Evolutionary conservation across 2,113 vertebrate species (phyloP), one percentile per base, ranked within the genome.

Genomic region (Salvelinus namaycush): DNA sequence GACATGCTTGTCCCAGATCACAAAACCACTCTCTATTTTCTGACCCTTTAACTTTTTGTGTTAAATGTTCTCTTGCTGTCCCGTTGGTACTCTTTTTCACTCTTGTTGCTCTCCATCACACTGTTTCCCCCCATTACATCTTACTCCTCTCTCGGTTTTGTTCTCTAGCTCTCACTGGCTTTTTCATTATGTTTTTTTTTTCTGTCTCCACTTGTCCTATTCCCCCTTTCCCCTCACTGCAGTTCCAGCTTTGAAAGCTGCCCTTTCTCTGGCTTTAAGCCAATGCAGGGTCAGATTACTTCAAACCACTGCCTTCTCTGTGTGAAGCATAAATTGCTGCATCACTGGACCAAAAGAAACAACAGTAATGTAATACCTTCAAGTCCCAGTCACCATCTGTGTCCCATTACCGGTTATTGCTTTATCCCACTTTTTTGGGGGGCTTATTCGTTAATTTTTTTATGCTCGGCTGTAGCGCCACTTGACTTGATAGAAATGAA

Each of bases 361-460:
- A 5, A 54, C 51, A 54, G 39, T 71, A 54, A 71, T 71, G 48
- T 44, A 27, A 71, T 29, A 16, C 70, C 48, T 54, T 54, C 9
- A 71, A 44, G 39, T 44, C 39, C 51, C 51, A 20, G 51, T 8
- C 44, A 26, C 70, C 70, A 72, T 26, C 51, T 72, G 70, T 18
- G 70, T 27, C 16, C 26, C 49, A 26, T 57, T 72, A 22, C 11
- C 69, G 7, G 60, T 64, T 16, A 64, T 22, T 6, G n/a, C 60
- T n/a, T n/a, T 7, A 0, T 13, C 60, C 34, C 34, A 39, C 8
- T 39, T 39, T 39, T 39, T 9, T 0, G 7, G 7, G 6, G 6
- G 34, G 34, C 7, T 39, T 39, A 39, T 9, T 39, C 8, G 0
- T 39, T 39, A 2, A 39, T 39, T 9, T 39, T 31, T 39, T 9